Base-by-base conservation (phyloP, 2,797 vertebrate genomes). In the Tachyglossus aculeatus region DNA sequence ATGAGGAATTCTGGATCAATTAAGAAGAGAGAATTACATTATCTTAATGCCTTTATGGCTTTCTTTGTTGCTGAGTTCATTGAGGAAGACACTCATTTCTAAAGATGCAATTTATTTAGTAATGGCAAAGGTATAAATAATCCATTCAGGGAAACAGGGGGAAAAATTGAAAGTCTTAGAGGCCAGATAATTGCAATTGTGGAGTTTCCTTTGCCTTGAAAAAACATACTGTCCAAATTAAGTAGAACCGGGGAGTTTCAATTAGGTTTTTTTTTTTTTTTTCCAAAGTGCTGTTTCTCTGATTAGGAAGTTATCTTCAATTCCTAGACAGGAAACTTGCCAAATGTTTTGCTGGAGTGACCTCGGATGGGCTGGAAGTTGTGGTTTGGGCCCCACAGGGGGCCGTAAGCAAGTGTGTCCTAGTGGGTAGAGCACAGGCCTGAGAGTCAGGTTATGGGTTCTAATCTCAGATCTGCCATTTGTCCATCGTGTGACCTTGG, bases 101-200 rank as follows among this genome's bases (percentile, higher is more conserved):
- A 56, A 72, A 70, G 54, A 52, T 71, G 1, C 22, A 53, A 71
- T 72, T 71, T 82, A 56, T 57, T 67, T 65, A 67, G 39, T 48
- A 50, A 67, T 25, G 21, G 18, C 50, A 61, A 61, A 45, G 43
- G 32, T 55, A 38, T 24, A 82, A 77, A 72, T 67, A 77, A 72
- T 65, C 39, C 67, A 70, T 57, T 69, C 64, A 70, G 31, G 29
- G 52, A 31, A 60, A 74, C 21, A 31, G 45, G 67, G 56, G 56
- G 36, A 59, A 62, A 83, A 80, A 70, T 45, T 36, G 43, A 51
- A 45, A 48, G n/a, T n/a, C 62, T 32, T 51, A 27, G 36, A 80
- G 63, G 55, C 54, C 67, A 70, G 57, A 29, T 54, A 62, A 52
- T 73, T 73, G 32, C 54, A 62, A 52, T 73, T 73, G 34, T 70